Evolutionary conservation across 2,113 vertebrate genomes (phyloP), one percentile per base, ranked within the genome.

Genomic region (Xiphias gladius): DNA sequence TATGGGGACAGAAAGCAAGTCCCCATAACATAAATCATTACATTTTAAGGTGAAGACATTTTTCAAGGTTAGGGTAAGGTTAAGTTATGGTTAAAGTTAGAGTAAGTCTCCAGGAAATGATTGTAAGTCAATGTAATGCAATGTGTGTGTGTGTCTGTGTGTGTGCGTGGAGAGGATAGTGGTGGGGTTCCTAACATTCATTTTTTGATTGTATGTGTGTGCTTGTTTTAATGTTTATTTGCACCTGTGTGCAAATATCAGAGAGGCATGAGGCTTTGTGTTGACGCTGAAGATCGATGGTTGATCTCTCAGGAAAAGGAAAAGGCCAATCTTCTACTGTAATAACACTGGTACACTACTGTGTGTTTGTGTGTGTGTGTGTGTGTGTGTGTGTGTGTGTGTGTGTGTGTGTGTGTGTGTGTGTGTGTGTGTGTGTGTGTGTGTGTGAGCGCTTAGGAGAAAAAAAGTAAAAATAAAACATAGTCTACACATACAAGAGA

Each of bases 241-340:
- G 77, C 52, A 64, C 66, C 84, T 59, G 52, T 84, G 83, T 83
- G 89, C 79, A 90, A 92, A 93, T 93, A 93, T 89, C 90, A 90
- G 68, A 26, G 73, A 61, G 24, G 80, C 58, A n/a, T 74, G 71
- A 80, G 82, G 84, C 76, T 73, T 62, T 22, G 64, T 92, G 89
- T 92, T 91, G 93, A 91, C 85, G 86, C 85, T 88, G 70, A 54
- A 79, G 91, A 94, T 95, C 90, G 61, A 92, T 93, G 86, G 78
- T 72, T 81, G 84, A 90, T 84, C 86, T 91, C 85, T 46, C 16
- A 81, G 87, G 84, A 92, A 88, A 81, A 81, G 37, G 86, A 81
- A 93, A 91, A 91, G 87, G 91, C 90, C 91, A 91, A 91, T 91
- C 75, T 82, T 84, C 82, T 88, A 74, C 78, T 81, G 80, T 89